A percentile compares a stretch with the other conserved stretches of the same genome.
phyloP scores from a whole-genome alignment of 2,113 vertebrate species.

The Sula dactylatra region DNA sequence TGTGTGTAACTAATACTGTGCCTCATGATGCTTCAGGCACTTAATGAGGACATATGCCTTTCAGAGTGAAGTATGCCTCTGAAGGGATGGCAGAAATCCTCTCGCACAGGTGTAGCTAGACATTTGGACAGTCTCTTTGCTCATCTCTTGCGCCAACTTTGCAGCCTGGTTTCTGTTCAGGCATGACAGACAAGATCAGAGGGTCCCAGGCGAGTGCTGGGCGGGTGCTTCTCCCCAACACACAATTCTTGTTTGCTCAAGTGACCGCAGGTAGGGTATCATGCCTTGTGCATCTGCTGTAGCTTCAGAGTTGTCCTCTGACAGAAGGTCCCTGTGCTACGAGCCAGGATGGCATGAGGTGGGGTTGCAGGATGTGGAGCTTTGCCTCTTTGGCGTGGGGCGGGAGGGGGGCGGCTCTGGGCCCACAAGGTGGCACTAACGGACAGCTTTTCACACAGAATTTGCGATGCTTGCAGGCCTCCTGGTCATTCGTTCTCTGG shows the following conservation, averaged over 20 bases:
- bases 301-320: background rate
- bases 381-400: background rate
- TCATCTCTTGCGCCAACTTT: background rate
- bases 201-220: background rate
- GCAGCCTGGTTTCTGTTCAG: background rate
- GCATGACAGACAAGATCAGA: background rate
- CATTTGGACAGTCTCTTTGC: background rate
- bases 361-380: background rate
- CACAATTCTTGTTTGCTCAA: background rate
- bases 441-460: background rate
- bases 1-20: background rate
- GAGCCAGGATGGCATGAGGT: background rate
- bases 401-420: background rate
- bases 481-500: background rate
- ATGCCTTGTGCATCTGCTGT: background rate
- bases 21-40: background rate
- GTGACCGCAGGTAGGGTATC: background rate
- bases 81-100: background rate
- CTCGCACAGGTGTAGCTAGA: background rate
- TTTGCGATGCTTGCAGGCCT: background rate
- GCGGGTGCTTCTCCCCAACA: background rate
- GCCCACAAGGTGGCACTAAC: conserved; percentile 55
- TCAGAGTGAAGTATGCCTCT: background rate
- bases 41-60: background rate
- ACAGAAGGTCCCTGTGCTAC: background rate